phyloP scores from a whole-genome alignment of 2,888 invertebrate genomes.

The Drosophila meridiana region DNA sequence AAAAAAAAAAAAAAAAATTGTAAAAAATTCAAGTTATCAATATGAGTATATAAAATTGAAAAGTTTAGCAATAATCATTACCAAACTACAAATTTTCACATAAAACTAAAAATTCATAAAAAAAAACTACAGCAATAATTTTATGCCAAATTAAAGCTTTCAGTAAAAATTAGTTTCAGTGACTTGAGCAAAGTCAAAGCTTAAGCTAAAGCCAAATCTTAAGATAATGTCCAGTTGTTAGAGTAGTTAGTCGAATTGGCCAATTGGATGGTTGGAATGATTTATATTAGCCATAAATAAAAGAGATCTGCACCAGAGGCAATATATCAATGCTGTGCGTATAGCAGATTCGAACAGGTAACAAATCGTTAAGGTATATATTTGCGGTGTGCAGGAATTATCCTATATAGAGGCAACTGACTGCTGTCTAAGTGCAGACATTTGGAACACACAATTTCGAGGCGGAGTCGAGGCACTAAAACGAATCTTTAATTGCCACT shows the following conservation, averaged over 20 bases:
- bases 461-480: conserved; percentile 60
- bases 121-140: not conserved
- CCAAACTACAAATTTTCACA: not conserved
- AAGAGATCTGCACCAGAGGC: conserved; percentile 10
- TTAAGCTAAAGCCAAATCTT: not conserved
- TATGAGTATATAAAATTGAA: not conserved
- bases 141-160: not conserved
- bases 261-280: not conserved
- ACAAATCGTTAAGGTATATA: conserved; percentile 23
- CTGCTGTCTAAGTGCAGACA: conserved; percentile 42
- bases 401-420: not conserved
- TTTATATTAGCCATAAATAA: conserved; percentile 24
- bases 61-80: not conserved
- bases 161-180: not conserved
- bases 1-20: no score
- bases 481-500: conserved; percentile 68
- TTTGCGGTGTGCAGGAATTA: conserved; percentile 17
- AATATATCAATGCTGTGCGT: conserved; percentile 12
- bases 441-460: conserved; percentile 34
- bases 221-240: not conserved
- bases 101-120: not conserved
- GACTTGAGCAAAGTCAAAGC: not conserved
- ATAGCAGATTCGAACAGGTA: conserved; percentile 16
- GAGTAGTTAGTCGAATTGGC: conserved; percentile 1
- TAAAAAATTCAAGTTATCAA: no score